These are phyloP conservation scores for Rhadinocentrus ornatus DNA, from an alignment of 2,797 vertebrate species.

Conservation along the genomic window DNA sequence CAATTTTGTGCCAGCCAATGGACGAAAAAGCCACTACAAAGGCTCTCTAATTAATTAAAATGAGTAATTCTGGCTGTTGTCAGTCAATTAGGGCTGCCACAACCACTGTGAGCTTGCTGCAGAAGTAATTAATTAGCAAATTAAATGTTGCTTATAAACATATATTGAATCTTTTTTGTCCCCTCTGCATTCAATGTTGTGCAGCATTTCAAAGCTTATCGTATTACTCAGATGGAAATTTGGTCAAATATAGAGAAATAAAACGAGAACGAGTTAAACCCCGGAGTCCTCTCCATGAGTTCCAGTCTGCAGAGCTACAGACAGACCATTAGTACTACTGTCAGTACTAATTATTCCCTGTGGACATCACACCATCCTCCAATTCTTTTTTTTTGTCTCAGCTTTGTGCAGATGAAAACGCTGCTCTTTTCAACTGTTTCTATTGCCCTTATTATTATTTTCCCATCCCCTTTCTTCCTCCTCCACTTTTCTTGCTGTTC, in stretches of 20 bases:
- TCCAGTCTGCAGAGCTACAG: constrained; percentile 58
- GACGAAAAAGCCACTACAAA: not conserved
- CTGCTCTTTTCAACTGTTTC: constrained; percentile 23
- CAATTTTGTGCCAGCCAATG: not conserved
- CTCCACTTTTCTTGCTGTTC: not conserved
- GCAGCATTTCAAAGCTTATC: constrained; percentile 16
- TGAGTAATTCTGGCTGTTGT: not conserved
- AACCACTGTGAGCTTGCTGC: not conserved
- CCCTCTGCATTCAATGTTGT: constrained; percentile 15
- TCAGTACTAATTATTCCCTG: constrained; percentile 67
- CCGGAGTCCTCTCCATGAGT: constrained; percentile 51
- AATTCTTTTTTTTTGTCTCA: constrained; percentile 11
- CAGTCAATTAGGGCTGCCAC: not conserved
- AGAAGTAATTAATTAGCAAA: constrained; percentile 18
- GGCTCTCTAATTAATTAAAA: not conserved
- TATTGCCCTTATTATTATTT: constrained; percentile 13
- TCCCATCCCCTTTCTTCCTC: constrained; percentile 3
- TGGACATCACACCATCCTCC: constrained; percentile 35
- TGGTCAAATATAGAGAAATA: constrained; percentile 6
- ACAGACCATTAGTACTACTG: constrained; percentile 71
- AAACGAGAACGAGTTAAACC: constrained; percentile 28
- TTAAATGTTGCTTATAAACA: constrained; percentile 11
- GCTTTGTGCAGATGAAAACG: constrained; percentile 30
- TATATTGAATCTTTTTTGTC: not conserved
- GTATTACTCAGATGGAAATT: constrained; percentile 15